Percentiles rank a stretch among this genome's conserved stretches.
Evolutionary conservation across 1,140 invertebrate species (phyloP).

Genomic region (Scaptodrosophila lebanonensis): DNA sequence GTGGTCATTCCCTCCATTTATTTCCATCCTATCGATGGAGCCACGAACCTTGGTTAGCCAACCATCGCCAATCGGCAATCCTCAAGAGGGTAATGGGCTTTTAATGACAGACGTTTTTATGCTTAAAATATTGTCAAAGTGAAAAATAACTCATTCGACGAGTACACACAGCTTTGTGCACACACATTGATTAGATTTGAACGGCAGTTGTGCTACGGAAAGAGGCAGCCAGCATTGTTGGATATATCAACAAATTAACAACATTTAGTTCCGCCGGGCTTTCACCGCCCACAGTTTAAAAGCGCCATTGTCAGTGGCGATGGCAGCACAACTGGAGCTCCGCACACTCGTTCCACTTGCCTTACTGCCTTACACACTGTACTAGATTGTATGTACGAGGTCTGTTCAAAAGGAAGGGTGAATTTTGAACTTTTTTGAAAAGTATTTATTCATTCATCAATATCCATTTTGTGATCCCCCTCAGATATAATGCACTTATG

Average conservation of each 20-base stretch:
- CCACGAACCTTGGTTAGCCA: slow-evolving; percentile 8
- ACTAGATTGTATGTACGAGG: too few species aligned
- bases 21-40: slow-evolving; percentile 5
- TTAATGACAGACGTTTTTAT: slow-evolving; percentile 60
- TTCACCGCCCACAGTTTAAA: slow-evolving; percentile 60
- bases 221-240: too few species aligned
- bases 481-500: too few species aligned
- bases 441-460: too few species aligned
- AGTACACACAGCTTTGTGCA: neutral
- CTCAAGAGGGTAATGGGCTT: slow-evolving; percentile 51
- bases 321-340: too few species aligned
- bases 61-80: slow-evolving; percentile 34
- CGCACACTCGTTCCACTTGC: neutral
- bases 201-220: too few species aligned
- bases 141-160: slow-evolving; percentile 60
- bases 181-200: too few species aligned
- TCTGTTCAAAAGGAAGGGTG: too few species aligned
- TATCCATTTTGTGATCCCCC: too few species aligned
- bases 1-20: slow-evolving; percentile 5
- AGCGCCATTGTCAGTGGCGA: slow-evolving; percentile 10
- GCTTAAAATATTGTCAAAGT: slow-evolving; percentile 22
- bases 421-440: too few species aligned
- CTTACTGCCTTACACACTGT: neutral
- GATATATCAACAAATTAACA: slow-evolving; percentile 65
- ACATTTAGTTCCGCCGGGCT: slow-evolving; percentile 59